phyloP scores from a whole-genome alignment of 2,113 vertebrate species.

The Sander vitreus region DNA sequence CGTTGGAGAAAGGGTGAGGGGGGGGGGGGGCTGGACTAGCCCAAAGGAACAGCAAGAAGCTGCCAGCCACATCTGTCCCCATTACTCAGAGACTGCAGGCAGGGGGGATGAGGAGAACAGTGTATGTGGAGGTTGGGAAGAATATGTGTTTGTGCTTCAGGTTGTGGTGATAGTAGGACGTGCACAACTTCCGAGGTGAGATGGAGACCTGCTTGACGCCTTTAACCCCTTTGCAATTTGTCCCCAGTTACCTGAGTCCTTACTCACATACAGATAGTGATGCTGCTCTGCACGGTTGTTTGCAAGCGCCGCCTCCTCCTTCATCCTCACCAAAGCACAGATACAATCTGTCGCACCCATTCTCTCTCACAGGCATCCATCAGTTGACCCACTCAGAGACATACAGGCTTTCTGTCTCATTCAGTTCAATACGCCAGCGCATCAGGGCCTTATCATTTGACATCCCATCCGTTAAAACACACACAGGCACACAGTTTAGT shows the following conservation, averaged over 20 bases:
- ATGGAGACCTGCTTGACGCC: conserved; percentile 15
- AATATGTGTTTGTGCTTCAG: conserved; percentile 18
- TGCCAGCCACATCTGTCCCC: conserved; percentile 75
- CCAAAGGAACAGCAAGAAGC: conserved; percentile 77
- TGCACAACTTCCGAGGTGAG: conserved; percentile 10
- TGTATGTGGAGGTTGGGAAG: conserved; percentile 14
- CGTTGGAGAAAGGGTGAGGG: conserved; percentile 19
- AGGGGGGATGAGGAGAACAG: conserved; percentile 11
- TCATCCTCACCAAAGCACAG: conserved; percentile 39
- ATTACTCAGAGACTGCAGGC: conserved; percentile 70
- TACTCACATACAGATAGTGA: conserved; percentile 16
- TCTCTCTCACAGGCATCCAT: conserved; percentile 53
- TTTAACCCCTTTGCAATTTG: background rate
- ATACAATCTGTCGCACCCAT: conserved; percentile 46
- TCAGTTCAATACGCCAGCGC: conserved; percentile 42
- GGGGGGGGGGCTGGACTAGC: conserved; percentile 35
- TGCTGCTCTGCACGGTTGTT: background rate
- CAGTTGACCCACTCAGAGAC: conserved; percentile 47
- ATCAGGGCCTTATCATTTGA: conserved; percentile 54
- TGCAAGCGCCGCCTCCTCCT: conserved; percentile 12
- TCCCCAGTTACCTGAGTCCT: conserved; percentile 21
- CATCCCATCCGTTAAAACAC: conserved; percentile 52
- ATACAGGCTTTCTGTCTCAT: conserved; percentile 47
- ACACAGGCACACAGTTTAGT: conserved; percentile 19
- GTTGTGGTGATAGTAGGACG: conserved; percentile 26